Base-by-base conservation (phyloP, 2,797 vertebrate species). In the Anguilla anguilla region DNA sequence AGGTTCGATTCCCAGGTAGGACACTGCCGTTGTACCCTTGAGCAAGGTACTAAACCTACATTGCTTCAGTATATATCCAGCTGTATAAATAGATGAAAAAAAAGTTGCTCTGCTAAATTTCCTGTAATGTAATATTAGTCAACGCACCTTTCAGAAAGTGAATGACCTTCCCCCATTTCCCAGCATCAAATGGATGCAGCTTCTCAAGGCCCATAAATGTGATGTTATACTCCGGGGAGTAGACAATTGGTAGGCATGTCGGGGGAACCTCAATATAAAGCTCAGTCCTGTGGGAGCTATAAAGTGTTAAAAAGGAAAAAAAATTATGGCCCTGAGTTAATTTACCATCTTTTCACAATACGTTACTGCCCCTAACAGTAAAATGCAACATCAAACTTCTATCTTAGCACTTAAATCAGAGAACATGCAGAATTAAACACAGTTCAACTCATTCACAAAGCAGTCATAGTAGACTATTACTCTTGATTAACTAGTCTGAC, bases 151-250 rank as follows among this genome's bases (percentile, higher is more conserved):
- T 98, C 86, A 99, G 92, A 93, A 98, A 98, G 93, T 92, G 93
- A 88, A 99, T 96, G 88, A 99, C 97, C 94, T 98, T 99, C 35
- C 98, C 98, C 98, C 98, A 99, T 94, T 99, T 99, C 77, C 98
- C 98, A 0, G 98, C 96, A 89, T 99, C 98, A 81, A 99, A 99
- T 0, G 98, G 98, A 90, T 99, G 98, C 59, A 99, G 97, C 89
- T 98, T 99, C 92, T 99, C 98, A 74, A 99, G 93, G 81, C 98
- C 98, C 97, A 99, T 94, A 90, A 99, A 99, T 7, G 98, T 98
- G 94, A 99, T 99, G 95, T 99, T 99, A 94, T 99, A 99, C 86
- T 96, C 95, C 0, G 97, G 95, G 15, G 98, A 98, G 91, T 99
- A 99, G 13, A 99, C 95, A 0, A 99, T 98, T 35, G 98, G 98